Evolutionary conservation across 2,113 vertebrate genomes (phyloP).

Genomic region (Neodontobutis hainanensis): DNA sequence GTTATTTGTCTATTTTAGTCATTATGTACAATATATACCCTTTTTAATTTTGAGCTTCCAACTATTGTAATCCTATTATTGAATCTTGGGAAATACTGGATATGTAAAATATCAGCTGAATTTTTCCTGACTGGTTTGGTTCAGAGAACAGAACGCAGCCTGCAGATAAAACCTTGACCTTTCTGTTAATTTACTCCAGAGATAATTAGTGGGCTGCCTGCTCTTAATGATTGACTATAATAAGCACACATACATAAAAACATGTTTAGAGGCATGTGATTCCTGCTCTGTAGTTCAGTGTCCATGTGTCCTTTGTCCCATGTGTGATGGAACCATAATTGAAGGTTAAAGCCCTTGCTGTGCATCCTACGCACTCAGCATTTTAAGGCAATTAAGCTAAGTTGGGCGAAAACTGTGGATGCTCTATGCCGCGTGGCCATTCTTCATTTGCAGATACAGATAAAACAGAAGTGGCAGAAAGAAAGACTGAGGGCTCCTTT

Average conservation of each 20-base stretch:
- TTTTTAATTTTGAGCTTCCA: not conserved
- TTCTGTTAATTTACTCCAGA: slow-evolving; percentile 19
- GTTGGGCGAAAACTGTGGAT: not conserved
- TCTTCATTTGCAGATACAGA: slow-evolving; percentile 14
- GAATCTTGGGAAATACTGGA: not conserved
- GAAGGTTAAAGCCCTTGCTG: not conserved
- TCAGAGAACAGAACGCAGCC: slow-evolving; percentile 12
- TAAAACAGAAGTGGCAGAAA: slow-evolving; percentile 13
- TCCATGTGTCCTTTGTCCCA: not conserved
- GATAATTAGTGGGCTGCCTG: slow-evolving; percentile 47
- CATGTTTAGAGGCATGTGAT: slow-evolving; percentile 9
- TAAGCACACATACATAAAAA: slow-evolving; percentile 10
- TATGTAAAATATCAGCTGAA: slow-evolving; percentile 2
- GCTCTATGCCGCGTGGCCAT: not conserved
- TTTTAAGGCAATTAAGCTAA: not conserved
- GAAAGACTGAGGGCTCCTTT: slow-evolving; percentile 31
- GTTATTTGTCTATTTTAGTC: too few species aligned
- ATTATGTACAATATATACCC: too few species aligned
- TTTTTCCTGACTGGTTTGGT: slow-evolving; percentile 21
- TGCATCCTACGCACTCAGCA: not conserved
- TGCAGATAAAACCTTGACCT: slow-evolving; percentile 54
- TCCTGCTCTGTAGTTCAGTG: not conserved
- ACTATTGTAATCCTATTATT: not conserved
- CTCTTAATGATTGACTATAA: slow-evolving; percentile 46
- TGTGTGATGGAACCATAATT: not conserved